Evolutionary conservation across 2,888 invertebrate genomes (phyloP).

Genomic region (Cinara cedri): DNA sequence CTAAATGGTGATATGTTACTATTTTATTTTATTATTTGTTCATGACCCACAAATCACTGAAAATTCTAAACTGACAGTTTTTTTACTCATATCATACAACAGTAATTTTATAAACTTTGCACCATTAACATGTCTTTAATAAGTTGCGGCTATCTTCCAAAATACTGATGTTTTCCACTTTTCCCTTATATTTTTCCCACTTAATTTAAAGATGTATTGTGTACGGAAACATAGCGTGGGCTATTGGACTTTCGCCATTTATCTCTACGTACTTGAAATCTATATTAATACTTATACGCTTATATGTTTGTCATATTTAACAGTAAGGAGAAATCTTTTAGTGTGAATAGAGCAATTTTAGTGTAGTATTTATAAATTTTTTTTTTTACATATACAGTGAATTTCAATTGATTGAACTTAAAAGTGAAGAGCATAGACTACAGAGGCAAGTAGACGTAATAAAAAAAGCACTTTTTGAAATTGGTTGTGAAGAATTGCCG

Average conservation of each 20-base stretch:
- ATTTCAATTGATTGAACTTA: constrained; percentile 76
- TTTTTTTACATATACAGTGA: constrained; percentile 58
- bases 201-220: background rate
- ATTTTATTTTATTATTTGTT: no score
- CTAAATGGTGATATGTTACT: no score
- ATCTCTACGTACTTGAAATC: constrained; percentile 47
- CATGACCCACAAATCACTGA: no score
- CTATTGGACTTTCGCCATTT: constrained; percentile 42
- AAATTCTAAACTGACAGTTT: no score
- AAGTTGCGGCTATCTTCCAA: background rate
- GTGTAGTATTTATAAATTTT: background rate
- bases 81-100: no score
- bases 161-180: background rate
- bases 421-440: constrained; percentile 83
- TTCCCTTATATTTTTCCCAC: constrained; percentile 24
- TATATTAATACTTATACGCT: constrained; percentile 47
- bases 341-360: constrained; percentile 1
- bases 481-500: constrained; percentile 86
- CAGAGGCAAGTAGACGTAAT: constrained; percentile 83
- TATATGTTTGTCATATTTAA: background rate
- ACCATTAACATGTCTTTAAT: background rate
- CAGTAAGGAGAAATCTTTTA: constrained; percentile 15
- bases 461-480: constrained; percentile 80
- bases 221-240: constrained; percentile 32
- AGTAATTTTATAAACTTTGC: no score